phyloP scores from a whole-genome alignment of 2,888 invertebrate species.

The Dichetophora obliterata region DNA sequence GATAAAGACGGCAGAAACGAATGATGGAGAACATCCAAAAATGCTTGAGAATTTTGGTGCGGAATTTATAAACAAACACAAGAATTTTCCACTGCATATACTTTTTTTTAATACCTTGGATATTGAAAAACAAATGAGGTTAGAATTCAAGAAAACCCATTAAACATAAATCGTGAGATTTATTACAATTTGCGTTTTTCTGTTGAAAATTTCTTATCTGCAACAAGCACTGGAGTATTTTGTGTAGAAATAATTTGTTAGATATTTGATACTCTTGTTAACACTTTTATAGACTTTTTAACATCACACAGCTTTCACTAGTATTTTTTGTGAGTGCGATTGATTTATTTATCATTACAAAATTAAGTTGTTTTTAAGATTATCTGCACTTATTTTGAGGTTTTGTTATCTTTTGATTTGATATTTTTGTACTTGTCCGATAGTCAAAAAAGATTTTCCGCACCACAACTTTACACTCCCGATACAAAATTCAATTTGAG shows the following conservation, averaged over 20 bases:
- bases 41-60: not conserved
- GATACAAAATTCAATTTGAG: slow-evolving; percentile 14
- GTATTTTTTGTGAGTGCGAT: no score
- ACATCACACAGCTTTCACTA: not conserved
- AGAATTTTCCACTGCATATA: slow-evolving; percentile 26
- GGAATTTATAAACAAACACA: slow-evolving; percentile 36
- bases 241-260: not conserved
- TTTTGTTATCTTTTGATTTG: not conserved
- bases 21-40: not conserved
- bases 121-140: slow-evolving; percentile 17
- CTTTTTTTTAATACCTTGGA: not conserved
- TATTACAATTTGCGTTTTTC: no score
- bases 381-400: not conserved
- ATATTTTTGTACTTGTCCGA: not conserved
- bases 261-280: not conserved
- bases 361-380: not conserved
- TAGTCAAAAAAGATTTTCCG: not conserved
- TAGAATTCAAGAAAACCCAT: not conserved
- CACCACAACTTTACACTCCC: not conserved
- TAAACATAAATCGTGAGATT: no score
- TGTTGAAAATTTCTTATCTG: no score
- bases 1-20: not conserved
- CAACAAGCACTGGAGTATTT: no score
- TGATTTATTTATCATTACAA: not conserved
- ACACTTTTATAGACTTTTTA: not conserved